Percentiles rank a stretch among this genome's conserved stretches.
These are phyloP conservation scores for Thamnophis sirtalis DNA, from an alignment of 2,113 vertebrate genomes.

Conservation along the genomic window DNA sequence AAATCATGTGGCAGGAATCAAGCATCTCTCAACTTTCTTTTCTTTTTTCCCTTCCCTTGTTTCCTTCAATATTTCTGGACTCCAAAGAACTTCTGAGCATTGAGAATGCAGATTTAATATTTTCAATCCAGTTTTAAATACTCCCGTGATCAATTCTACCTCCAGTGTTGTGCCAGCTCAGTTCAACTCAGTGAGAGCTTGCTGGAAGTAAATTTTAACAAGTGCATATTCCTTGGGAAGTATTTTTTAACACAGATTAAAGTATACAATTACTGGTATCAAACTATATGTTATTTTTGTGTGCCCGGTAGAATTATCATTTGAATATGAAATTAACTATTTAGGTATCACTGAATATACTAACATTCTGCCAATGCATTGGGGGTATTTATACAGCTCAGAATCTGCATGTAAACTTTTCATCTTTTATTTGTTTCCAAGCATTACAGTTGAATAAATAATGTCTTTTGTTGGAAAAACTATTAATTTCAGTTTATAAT, in stretches of 20 bases:
- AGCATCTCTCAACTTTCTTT: not conserved
- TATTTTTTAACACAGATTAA: not conserved
- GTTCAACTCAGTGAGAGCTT: not conserved
- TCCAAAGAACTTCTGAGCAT: not conserved
- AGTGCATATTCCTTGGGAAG: not conserved
- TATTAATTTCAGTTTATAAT: too few species aligned
- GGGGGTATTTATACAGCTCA: not conserved
- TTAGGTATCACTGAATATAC: not conserved
- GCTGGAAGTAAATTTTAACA: not conserved
- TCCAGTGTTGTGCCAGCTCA: not conserved
- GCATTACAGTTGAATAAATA: too few species aligned
- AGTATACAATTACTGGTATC: not conserved
- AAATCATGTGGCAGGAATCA: not conserved
- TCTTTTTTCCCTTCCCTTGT: not conserved
- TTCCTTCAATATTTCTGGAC: not conserved
- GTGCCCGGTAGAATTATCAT: not conserved
- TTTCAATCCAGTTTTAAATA: not conserved
- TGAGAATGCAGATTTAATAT: not conserved
- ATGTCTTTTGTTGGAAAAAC: too few species aligned
- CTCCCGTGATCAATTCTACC: not conserved
- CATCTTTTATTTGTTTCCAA: not conserved
- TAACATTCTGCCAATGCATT: not conserved
- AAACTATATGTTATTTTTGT: not conserved
- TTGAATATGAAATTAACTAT: not conserved
- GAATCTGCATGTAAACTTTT: not conserved